Evolutionary conservation across 2,888 invertebrate genomes (phyloP).

Genomic region (Parasteatoda lunata): DNA sequence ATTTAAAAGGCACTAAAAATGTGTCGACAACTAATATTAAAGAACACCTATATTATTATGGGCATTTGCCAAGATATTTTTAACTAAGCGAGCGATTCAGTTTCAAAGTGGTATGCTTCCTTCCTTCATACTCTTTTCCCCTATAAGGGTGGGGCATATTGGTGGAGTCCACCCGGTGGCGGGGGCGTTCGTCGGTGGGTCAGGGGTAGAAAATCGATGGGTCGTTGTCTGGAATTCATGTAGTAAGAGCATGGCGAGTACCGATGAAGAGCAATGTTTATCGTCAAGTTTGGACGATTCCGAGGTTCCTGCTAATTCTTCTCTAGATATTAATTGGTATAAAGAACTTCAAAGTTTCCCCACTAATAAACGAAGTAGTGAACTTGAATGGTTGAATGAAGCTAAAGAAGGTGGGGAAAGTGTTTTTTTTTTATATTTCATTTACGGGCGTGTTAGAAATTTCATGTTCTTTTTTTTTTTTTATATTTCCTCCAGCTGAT

Average conservation of each 20-base stretch:
- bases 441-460: neutral
- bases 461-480: conserved; percentile 9
- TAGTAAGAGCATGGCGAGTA: conserved; percentile 52
- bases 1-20: too few species aligned
- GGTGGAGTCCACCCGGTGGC: conserved; percentile 48
- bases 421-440: neutral
- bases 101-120: neutral
- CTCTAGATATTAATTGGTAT: conserved; percentile 68
- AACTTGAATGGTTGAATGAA: conserved; percentile 67
- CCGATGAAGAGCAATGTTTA: conserved; percentile 6
- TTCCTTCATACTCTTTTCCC: neutral
- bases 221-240: conserved; percentile 36
- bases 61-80: too few species aligned
- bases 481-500: conserved; percentile 67
- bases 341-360: conserved; percentile 68
- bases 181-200: conserved; percentile 35
- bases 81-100: neutral
- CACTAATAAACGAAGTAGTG: conserved; percentile 59
- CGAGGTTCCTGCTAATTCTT: conserved; percentile 39
- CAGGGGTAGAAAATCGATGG: conserved; percentile 56
- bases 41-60: too few species aligned
- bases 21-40: too few species aligned
- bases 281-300: conserved; percentile 38
- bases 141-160: conserved; percentile 43
- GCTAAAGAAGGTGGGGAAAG: conserved; percentile 35